Evolutionary conservation across 2,113 vertebrate genomes (phyloP), one percentile per base, ranked within the genome.

Genomic region (Hucho hucho): DNA sequence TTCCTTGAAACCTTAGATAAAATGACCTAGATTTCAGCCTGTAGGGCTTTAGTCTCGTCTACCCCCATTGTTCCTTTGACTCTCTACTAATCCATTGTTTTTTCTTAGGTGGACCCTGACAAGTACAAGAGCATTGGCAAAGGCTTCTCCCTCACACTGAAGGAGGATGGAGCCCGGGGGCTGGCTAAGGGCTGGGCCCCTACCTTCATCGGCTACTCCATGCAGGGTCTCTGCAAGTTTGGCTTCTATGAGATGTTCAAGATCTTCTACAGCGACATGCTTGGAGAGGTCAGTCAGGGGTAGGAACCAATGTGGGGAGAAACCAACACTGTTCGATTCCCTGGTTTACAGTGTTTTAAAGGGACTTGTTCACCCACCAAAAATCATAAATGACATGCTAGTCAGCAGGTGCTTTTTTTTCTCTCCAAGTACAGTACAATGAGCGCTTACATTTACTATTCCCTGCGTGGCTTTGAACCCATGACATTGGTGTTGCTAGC

Each of bases 171-270:
- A 0, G 53, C 96, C 78, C 93, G 97, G 79, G 98, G 98, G 16
- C 91, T 99, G 89, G 98, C 94, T 2, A 99, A 97, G 81, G 98
- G 98, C 83, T 99, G 98, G 98, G 98, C 98, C 20, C 98, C 98
- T 22, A 99, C 98, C 65, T 99, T 98, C 84, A 93, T 98, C 32
- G 98, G 98, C 25, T 99, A 99, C 86, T 99, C 98, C 77, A 94
- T 99, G 96, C 98, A 99, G 84, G 98, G 98, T 1, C 95, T 99
- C 64, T 99, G 98, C 94, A 99, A 99, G 89, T 99, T 99, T 81
- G 98, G 98, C 75, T 98, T 99, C 90, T 99, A 99, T 86, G 98
- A 99, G 92, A 93, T 98, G 83, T 99, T 99, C 89, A 99, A 99
- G 93, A 90, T 96, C 82, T 11, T 98, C 0, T 99, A 99, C 84